Base-by-base conservation (phyloP, 2,113 vertebrate genomes). In the Heterochromis multidens region DNA sequence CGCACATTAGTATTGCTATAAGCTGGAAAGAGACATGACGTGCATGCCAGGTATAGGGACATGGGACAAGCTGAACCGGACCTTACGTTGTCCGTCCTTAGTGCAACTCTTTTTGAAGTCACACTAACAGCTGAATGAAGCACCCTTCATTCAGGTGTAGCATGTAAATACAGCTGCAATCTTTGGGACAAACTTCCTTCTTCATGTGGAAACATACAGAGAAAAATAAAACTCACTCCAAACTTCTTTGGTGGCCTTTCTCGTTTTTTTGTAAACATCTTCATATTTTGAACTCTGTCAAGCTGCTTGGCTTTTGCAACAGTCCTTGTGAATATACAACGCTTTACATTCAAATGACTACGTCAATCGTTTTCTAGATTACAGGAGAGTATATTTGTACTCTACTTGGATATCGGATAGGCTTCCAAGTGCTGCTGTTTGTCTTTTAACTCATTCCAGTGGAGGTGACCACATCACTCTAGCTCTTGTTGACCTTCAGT, bases 1-100 rank as follows among this genome's bases (percentile, higher is more conserved):
- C 33, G 37, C 62, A 63, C 79, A 23, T 85, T 61, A 72, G 74
- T 77, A 78, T 79, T 77, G 49, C 80, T 84, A 46, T 3, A 83
- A 81, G 59, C 58, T 80, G 58, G 57, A 2, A 49, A 52, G 67
- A 52, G 62, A 59, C n/a, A 11, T 58, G 21, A 17, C 43, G 19
- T 23, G 6, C 54, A 1, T 80, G 78, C 59, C 54, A 83, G 10
- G n/a, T 1, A 25, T 16, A 65, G 25, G 52, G 57, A 37, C 31
- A 62, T 77, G 60, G 65, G 60, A 56, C 31, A 0, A 13, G 6
- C 46, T n/a, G 70, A 74, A 5, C 19, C 2, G 11, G 27, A n/a
- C 43, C 46, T 54, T n/a, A n/a, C 27, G 27, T 74, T 7, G 10
- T 74, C 25, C 11, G 6, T n/a, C 25, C 10, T 74, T 3, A 0